phyloP scores from a whole-genome alignment of 2,113 vertebrate genomes.

The Tichodroma muraria region DNA sequence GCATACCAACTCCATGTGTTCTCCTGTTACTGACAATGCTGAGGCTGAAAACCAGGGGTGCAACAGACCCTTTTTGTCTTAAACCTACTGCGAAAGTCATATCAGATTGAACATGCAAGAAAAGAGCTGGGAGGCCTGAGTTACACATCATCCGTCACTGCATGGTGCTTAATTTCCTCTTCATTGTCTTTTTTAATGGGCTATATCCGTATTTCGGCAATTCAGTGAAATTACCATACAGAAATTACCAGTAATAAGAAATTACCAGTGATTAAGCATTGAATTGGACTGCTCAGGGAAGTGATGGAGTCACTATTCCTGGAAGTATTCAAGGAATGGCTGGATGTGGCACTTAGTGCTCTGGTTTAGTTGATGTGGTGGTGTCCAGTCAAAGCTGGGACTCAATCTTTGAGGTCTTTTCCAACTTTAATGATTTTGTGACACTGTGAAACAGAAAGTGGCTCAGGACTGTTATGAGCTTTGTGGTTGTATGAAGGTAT shows the following conservation, averaged over 20 bases:
- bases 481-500: background rate
- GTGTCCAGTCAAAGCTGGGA: background rate
- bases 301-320: background rate
- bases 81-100: background rate
- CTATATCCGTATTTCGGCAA: background rate
- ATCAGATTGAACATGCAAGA: background rate
- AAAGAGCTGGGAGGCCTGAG: background rate
- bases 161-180: background rate
- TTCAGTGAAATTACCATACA: background rate
- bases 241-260: background rate
- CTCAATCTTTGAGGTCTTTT: background rate
- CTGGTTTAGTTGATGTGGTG: background rate
- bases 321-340: background rate
- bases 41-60: background rate
- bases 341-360: background rate
- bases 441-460: background rate
- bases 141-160: background rate
- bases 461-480: background rate
- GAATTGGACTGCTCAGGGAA: background rate
- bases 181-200: background rate
- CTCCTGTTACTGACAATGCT: background rate
- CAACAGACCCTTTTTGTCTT: background rate
- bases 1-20: rapidly evolving
- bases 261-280: background rate
- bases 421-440: background rate